Evolutionary conservation across 2,888 invertebrate species (phyloP), one percentile per base, ranked within the genome.

Genomic region (Pediacus dermestoides): DNA sequence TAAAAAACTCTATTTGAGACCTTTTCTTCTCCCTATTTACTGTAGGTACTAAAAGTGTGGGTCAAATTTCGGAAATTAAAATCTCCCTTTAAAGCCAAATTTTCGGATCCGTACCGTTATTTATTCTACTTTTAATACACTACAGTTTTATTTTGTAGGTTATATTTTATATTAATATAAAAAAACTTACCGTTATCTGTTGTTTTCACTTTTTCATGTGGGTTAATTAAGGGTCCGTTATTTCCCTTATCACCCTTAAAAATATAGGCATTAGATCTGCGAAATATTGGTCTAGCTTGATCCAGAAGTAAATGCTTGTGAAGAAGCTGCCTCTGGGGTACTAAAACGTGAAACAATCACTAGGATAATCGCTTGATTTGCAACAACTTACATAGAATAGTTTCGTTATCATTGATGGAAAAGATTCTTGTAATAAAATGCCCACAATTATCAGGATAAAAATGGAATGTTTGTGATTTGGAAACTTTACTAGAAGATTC

Each of bases 381-480:
- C 21, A 18, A 18, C n/a, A n/a, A 60, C 75, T 75, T 75, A 82
- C 85, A 76, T 63, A 82, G 76, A 48, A 78, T 76, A 46, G 81
- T 79, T 59, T 88, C 86, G 2, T 77, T 70, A 30, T 78, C 71
- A 38, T 74, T 76, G 55, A 77, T 76, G 9, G 85, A 79, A 60
- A 87, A 84, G 26, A 85, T 73, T 50, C 83, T 75, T 6, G 88
- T 85, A 11, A 91, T 64, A 55, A 88, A 84, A 66, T 89, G 88
- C 1, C 85, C 85, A 54, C 85, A 76, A 46, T 78, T 77, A 44
- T 70, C 64, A 7, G 85, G 83, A 47, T 80, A 77, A 63, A 85
- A 91, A 65, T 92, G 91, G 63, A 80, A 80, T 27, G 81, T 78
- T 66, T 80, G 75, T 9, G 85, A 82, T 34, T 78, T 50, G 13